Evolutionary conservation across 2,797 vertebrate species (phyloP), one percentile per base, ranked within the genome.

Genomic region (Gastrophryne carolinensis): DNA sequence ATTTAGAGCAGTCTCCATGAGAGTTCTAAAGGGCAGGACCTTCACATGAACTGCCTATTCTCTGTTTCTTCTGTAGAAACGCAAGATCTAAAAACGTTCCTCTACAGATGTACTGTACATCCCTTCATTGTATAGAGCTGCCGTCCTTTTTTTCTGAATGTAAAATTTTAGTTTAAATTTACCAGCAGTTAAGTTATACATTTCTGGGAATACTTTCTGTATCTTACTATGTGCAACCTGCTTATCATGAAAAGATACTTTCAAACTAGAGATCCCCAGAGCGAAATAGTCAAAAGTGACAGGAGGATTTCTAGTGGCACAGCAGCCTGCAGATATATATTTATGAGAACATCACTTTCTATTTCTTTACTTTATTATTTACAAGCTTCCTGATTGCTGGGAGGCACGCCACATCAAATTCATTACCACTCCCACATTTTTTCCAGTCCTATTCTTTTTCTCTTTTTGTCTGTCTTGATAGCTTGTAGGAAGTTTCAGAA

Each of bases 301-400:
- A 91, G 90, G 87, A 90, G 88, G 89, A 91, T 90, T 90, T 89
- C 88, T 89, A 91, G 90, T 89, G 84, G 90, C 90, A 85, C 84
- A 87, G 80, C 87, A 84, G 89, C 91, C 90, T 85, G 58, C 72
- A 89, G 90, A 88, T 84, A 88, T 88, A 89, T 91, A 90, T 92
- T 92, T 92, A 91, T 91, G 91, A 91, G 91, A 89, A 91, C 91
- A 90, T 92, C 91, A 91, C 90, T 91, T 91, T 90, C 89, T 91
- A 89, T 92, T 91, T 91, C 88, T 84, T 87, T 91, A 88, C 87
- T 88, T 82, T 86, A 86, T 86, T 82, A 89, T 85, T 87, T 86
- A 87, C 87, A 83, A 88, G 90, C 89, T 87, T 90, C 85, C 86
- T 82, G 81, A 82, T 83, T 2, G 89, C 90, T 87, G 87, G 86